Evolutionary conservation across 2,797 vertebrate species (phyloP).

Genomic region (Spinus olivaceus): DNA sequence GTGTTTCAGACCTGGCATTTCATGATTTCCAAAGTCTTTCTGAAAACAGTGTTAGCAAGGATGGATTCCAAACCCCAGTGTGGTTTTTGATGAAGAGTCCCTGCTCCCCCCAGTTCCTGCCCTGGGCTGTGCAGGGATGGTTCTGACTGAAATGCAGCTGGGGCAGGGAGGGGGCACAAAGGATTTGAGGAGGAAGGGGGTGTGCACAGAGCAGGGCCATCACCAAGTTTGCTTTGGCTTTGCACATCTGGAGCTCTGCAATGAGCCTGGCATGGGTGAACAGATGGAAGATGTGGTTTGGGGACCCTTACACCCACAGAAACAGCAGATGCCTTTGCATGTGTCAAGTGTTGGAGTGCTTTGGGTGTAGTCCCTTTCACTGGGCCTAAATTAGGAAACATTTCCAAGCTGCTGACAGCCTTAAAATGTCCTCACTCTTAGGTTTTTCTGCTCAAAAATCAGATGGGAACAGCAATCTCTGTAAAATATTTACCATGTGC

Average conservation of each 20-base stretch:
- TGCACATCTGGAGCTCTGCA: background rate
- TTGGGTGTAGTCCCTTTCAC: background rate
- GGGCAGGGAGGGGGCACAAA: background rate
- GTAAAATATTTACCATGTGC: background rate
- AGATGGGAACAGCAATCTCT: background rate
- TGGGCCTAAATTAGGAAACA: background rate
- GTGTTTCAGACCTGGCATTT: background rate
- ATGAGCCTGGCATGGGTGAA: background rate
- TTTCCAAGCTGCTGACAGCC: background rate
- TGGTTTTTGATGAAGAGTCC: background rate
- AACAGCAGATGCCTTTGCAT: background rate
- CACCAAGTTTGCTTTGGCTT: rapidly evolving
- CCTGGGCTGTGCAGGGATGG: background rate
- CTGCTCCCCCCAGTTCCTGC: background rate
- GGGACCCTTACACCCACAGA: background rate
- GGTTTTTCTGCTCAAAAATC: background rate
- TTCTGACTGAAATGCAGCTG: background rate
- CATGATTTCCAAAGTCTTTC: background rate
- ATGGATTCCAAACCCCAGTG: background rate
- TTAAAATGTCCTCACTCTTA: background rate
- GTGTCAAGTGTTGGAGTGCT: background rate
- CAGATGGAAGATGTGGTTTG: background rate
- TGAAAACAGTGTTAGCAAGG: background rate
- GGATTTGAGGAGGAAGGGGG: rapidly evolving
- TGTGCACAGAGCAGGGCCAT: background rate